These are phyloP conservation scores for Megaceryle maxima DNA, from an alignment of 2,113 vertebrate species.

Conservation along the genomic window DNA sequence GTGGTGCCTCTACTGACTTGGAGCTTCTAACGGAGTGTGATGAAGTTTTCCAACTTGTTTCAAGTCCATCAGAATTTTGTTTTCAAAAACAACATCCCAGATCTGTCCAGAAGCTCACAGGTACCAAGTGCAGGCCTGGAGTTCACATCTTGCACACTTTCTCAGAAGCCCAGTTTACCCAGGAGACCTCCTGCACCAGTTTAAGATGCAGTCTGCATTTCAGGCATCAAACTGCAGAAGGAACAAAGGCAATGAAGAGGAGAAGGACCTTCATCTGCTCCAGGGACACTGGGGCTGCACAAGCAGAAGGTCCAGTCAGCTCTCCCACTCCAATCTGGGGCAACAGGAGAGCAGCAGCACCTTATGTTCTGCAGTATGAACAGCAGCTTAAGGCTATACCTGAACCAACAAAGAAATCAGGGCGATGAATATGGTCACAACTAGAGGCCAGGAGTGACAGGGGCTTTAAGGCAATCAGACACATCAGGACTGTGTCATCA, in stretches of 20 bases:
- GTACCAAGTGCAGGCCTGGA: neutral
- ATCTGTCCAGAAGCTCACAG: neutral
- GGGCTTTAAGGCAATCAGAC: neutral
- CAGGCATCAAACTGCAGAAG: neutral
- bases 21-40: neutral
- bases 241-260: neutral
- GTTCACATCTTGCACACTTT: neutral
- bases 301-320: neutral
- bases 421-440: neutral
- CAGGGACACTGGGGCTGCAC: neutral
- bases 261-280: neutral
- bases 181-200: neutral
- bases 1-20: neutral
- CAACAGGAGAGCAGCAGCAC: neutral
- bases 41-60: slow-evolving; percentile 4
- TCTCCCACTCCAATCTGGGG: neutral
- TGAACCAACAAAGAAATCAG: neutral
- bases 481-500: neutral
- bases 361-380: neutral
- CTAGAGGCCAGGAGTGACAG: neutral
- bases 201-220: neutral
- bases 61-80: neutral
- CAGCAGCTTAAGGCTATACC: neutral
- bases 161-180: neutral
- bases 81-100: neutral